A percentile compares a stretch with the other conserved stretches of the same genome.
Conservation (phyloP, 2,888 invertebrate genomes). For the Diaprepes abbreviatus region DNA sequence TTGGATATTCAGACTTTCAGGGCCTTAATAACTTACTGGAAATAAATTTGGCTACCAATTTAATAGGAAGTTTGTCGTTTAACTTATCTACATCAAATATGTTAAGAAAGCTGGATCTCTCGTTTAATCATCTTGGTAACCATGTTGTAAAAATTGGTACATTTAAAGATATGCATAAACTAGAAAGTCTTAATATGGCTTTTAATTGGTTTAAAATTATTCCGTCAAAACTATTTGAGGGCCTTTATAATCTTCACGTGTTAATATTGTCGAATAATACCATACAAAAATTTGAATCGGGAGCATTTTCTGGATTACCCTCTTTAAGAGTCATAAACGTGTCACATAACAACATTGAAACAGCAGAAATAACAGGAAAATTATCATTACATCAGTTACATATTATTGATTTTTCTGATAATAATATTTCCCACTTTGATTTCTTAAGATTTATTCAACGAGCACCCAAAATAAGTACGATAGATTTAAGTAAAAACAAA, state of each 20-base stretch:
- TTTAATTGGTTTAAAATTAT: slow-evolving; percentile 56
- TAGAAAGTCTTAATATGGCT: slow-evolving; percentile 54
- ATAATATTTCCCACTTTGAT: slow-evolving; percentile 61
- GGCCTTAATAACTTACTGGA: slow-evolving; percentile 53
- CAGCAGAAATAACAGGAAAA: slow-evolving; percentile 59
- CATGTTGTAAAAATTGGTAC: slow-evolving; percentile 54
- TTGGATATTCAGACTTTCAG: slow-evolving; percentile 61
- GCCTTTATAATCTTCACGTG: slow-evolving; percentile 56
- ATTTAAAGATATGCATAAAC: slow-evolving; percentile 57
- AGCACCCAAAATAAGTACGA: slow-evolving; percentile 59
- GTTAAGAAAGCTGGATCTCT: slow-evolving; percentile 58
- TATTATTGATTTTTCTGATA: slow-evolving; percentile 62
- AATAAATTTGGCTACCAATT: slow-evolving; percentile 59
- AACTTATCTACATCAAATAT: slow-evolving; percentile 52
- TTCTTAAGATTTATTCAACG: slow-evolving; percentile 59
- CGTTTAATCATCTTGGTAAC: slow-evolving; percentile 57
- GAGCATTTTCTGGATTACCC: slow-evolving; percentile 61
- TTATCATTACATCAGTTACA: slow-evolving; percentile 61
- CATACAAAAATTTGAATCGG: slow-evolving; percentile 60
- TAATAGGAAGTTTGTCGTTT: slow-evolving; percentile 14
- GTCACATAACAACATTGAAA: slow-evolving; percentile 60
- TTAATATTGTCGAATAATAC: slow-evolving; percentile 61
- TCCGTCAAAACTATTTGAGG: slow-evolving; percentile 57
- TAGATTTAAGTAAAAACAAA: slow-evolving; percentile 60
- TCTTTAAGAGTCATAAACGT: slow-evolving; percentile 61